phyloP scores from a whole-genome alignment of 2,888 invertebrate species.

The Nomada lathburiana region DNA sequence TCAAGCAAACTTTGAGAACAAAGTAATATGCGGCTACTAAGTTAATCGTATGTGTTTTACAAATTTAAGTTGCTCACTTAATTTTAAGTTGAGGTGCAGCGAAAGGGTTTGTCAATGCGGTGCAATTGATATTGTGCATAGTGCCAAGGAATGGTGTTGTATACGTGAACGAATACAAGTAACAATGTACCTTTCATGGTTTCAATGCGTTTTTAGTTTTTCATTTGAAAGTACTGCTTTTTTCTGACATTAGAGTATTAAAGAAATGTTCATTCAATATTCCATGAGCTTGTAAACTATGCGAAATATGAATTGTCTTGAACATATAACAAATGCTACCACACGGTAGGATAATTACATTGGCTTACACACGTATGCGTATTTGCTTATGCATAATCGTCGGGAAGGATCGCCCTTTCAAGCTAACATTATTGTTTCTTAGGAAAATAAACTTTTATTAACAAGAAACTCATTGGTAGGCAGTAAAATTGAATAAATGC shows the following conservation, averaged over 20 bases:
- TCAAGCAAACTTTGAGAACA: conserved; percentile 74
- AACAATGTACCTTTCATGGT: conserved; percentile 18
- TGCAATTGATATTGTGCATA: conserved; percentile 59
- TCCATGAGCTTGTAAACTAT: conserved; percentile 16
- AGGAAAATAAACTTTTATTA: conserved; percentile 33
- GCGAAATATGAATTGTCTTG: conserved; percentile 19
- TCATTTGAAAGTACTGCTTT: conserved; percentile 1
- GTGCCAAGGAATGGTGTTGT: conserved; percentile 28
- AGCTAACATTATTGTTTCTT: conserved; percentile 14
- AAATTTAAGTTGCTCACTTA: conserved; percentile 70
- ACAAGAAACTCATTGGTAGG: conserved; percentile 33
- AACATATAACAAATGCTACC: conserved; percentile 40
- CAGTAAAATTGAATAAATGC: conserved; percentile 31
- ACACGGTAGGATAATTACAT: conserved; percentile 47
- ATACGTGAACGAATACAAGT: conserved; percentile 29
- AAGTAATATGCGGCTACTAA: conserved; percentile 67
- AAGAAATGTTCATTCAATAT: conserved; percentile 31
- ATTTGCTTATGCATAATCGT: conserved; percentile 22
- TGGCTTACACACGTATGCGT: conserved; percentile 5
- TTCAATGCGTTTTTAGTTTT: conserved; percentile 29
- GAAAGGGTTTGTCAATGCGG: conserved; percentile 47
- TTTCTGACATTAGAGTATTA: conserved; percentile 21
- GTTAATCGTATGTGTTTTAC: conserved; percentile 70
- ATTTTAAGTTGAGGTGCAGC: conserved; percentile 62
- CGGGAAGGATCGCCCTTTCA: conserved; percentile 19